Percentiles rank a stretch among this genome's conserved stretches.
Evolutionary conservation across 2,797 vertebrate species (phyloP).

Genomic region (Lycodopsis pacificus): DNA sequence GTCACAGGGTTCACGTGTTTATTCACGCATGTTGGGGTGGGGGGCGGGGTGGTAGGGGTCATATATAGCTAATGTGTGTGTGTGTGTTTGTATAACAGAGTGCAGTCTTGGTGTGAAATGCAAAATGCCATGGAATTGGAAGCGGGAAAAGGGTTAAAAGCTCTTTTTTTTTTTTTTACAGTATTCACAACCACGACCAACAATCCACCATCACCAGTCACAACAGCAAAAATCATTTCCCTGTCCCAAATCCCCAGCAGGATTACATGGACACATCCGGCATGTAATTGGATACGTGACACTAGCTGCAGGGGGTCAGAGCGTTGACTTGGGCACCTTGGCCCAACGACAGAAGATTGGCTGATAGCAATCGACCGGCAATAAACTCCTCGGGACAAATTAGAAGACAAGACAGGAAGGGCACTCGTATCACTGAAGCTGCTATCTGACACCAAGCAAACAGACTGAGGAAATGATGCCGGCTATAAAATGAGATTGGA

Average conservation of each 20-base stretch:
- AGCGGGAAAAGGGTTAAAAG: too few relatives aligned
- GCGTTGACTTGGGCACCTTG: conserved; percentile 44
- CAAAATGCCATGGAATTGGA: neutral
- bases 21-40: conserved; percentile 36
- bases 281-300: conserved; percentile 61
- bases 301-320: conserved; percentile 59
- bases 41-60: conserved; percentile 5
- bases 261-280: conserved; percentile 55
- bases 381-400: conserved; percentile 47
- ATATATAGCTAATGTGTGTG: neutral
- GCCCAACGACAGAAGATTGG: conserved; percentile 50
- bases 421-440: conserved; percentile 14
- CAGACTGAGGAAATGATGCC: conserved; percentile 49
- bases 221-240: conserved; percentile 31
- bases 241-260: conserved; percentile 38
- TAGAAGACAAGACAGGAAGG: conserved; percentile 48
- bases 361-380: conserved; percentile 44
- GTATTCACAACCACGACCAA: neutral
- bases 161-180: too few relatives aligned
- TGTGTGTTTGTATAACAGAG: neutral
- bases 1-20: conserved; percentile 37
- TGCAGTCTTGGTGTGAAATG: neutral
- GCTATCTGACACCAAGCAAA: conserved; percentile 48
- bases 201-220: conserved; percentile 13
- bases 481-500: conserved; percentile 39